A percentile compares a stretch with the other conserved stretches of the same genome.
Evolutionary conservation across 2,797 vertebrate species (phyloP).

Genomic region (Thunnus albacares): DNA sequence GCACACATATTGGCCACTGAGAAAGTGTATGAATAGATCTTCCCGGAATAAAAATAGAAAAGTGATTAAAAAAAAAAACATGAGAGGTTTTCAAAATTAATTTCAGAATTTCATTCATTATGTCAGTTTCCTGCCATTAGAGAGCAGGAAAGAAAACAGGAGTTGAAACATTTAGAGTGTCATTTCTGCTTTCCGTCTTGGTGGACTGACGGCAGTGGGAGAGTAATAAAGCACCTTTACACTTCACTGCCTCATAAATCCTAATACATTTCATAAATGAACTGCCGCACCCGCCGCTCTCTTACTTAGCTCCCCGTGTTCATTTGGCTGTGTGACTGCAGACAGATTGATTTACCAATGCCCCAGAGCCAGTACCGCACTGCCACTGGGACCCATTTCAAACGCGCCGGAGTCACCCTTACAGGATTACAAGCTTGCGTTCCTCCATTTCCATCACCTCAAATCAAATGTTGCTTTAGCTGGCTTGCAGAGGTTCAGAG

Average conservation of each 20-base stretch:
- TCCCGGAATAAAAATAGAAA: background rate
- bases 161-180: slow-evolving; percentile 64
- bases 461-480: slow-evolving; percentile 69
- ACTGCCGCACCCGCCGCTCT: slow-evolving; percentile 61
- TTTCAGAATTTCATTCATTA: slow-evolving; percentile 51
- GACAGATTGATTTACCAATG: slow-evolving; percentile 76
- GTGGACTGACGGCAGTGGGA: slow-evolving; percentile 65
- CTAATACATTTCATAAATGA: slow-evolving; percentile 84
- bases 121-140: slow-evolving; percentile 59
- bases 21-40: background rate
- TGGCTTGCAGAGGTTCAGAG: slow-evolving; percentile 40
- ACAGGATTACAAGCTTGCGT: slow-evolving; percentile 66
- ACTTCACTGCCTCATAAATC: slow-evolving; percentile 84
- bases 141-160: slow-evolving; percentile 50
- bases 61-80: slow-evolving; percentile 11
- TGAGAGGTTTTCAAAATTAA: slow-evolving; percentile 48
- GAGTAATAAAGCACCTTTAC: slow-evolving; percentile 81
- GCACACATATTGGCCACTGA: background rate
- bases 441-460: slow-evolving; percentile 63
- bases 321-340: slow-evolving; percentile 71
- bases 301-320: slow-evolving; percentile 72
- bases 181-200: slow-evolving; percentile 62
- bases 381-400: slow-evolving; percentile 71
- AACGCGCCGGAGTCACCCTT: slow-evolving; percentile 57
- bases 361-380: slow-evolving; percentile 51